Conservation (phyloP, 1,140 invertebrate genomes). For the Zaprionus inermis region DNA sequence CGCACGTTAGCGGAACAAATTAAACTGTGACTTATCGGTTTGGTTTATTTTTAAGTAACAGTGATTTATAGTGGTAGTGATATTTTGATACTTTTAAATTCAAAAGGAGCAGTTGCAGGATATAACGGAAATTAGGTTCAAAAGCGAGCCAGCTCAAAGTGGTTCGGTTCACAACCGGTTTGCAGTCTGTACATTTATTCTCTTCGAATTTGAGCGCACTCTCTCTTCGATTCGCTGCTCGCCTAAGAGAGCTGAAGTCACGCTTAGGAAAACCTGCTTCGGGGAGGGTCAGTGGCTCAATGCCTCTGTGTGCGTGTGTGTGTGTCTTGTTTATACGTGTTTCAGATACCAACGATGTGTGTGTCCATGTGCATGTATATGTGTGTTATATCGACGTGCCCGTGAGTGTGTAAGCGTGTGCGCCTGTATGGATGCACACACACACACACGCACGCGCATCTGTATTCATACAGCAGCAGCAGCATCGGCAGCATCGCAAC, state of each 20-base stretch:
- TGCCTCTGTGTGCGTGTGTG: conserved; percentile 14
- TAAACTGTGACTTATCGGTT: background rate
- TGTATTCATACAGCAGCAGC: conserved; percentile 43
- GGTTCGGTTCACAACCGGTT: conserved; percentile 23
- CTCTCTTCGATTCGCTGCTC: conserved; percentile 22
- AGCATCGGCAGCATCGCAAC: conserved; percentile 62
- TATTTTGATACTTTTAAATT: background rate
- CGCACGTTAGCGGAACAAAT: background rate
- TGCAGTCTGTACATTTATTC: conserved; percentile 3
- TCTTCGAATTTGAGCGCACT: conserved; percentile 1
- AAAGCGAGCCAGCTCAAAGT: conserved; percentile 7
- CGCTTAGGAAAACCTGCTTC: conserved; percentile 38
- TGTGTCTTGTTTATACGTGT: conserved; percentile 19
- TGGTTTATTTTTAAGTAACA: background rate
- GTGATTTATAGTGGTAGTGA: too few relatives aligned
- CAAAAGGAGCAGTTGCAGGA: too few relatives aligned
- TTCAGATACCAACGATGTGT: background rate
- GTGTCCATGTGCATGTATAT: conserved; percentile 21
- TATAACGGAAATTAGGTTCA: too few relatives aligned
- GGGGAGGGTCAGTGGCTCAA: conserved; percentile 43
- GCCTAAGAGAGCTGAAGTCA: background rate
- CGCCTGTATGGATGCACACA: conserved; percentile 11
- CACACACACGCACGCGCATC: conserved; percentile 24
- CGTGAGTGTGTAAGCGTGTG: conserved; percentile 24
- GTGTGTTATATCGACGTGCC: conserved; percentile 28